Evolutionary conservation across 2,113 vertebrate genomes (phyloP).

Genomic region (Hypomesus transpacificus): DNA sequence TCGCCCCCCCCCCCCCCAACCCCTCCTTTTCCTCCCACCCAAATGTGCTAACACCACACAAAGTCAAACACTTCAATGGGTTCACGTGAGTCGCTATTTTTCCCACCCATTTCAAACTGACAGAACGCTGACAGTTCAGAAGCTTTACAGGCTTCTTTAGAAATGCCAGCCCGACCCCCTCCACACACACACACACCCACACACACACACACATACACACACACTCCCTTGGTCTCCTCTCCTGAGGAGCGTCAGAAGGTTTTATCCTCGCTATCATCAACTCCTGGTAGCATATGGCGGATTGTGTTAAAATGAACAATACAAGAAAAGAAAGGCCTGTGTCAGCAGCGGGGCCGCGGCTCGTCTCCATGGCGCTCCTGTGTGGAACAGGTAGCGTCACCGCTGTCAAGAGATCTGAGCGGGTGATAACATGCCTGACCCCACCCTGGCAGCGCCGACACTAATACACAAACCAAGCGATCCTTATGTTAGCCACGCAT

Average conservation of each 20-base stretch:
- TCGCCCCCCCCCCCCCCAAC: constrained; percentile 48
- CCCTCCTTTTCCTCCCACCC: constrained; percentile 70
- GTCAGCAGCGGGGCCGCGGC: constrained; percentile 87
- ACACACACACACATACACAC: constrained; percentile 28
- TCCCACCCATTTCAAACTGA: constrained; percentile 80
- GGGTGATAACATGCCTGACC: constrained; percentile 73
- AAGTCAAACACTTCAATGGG: constrained; percentile 85
- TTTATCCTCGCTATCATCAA: constrained; percentile 84
- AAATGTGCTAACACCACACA: constrained; percentile 85
- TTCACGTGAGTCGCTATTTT: constrained; percentile 75
- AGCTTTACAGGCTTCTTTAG: constrained; percentile 83
- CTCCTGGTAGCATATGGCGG: constrained; percentile 88
- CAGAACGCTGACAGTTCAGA: constrained; percentile 96
- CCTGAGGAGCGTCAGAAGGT: constrained; percentile 68
- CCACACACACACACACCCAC: constrained; percentile 75
- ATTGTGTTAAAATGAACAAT: constrained; percentile 89
- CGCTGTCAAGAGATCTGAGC: constrained; percentile 70
- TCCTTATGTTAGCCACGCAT: constrained; percentile 61
- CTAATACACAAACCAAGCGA: constrained; percentile 49
- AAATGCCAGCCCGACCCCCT: constrained; percentile 69
- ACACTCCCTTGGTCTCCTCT: constrained; percentile 9
- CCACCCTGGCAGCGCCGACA: constrained; percentile 31
- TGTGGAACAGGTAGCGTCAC: constrained; percentile 83
- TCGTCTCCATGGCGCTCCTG: constrained; percentile 79
- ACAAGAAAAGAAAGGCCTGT: constrained; percentile 85